Percentiles rank a stretch among this genome's conserved stretches.
These are phyloP conservation scores for Ceriagrion tenellum DNA, from an alignment of 2,888 invertebrate genomes.

Conservation along the genomic window DNA sequence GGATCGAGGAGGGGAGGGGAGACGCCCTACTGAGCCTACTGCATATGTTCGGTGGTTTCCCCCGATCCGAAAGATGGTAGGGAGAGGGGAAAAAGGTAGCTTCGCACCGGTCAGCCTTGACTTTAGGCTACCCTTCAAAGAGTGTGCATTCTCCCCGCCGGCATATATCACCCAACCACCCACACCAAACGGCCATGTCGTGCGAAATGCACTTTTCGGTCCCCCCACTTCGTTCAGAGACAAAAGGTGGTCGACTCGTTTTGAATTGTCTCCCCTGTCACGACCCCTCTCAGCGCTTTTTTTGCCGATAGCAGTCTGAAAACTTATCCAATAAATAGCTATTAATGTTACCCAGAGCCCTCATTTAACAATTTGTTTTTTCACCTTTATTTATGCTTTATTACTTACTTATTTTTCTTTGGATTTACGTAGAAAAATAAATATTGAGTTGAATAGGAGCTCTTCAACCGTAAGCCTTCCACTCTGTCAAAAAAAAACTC, in stretches of 20 bases:
- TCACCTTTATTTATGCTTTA: too few species aligned
- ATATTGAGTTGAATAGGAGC: too few species aligned
- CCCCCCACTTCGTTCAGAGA: background rate
- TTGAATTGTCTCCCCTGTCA: background rate
- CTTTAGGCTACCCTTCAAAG: slow-evolving; percentile 54
- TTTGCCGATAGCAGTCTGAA: background rate
- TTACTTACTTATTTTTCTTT: too few species aligned
- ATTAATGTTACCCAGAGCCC: too few species aligned
- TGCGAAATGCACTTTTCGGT: slow-evolving; percentile 38
- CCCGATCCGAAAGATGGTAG: background rate
- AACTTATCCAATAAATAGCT: too few species aligned
- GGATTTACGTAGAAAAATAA: too few species aligned
- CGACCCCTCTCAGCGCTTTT: background rate
- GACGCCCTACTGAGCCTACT: slow-evolving; percentile 55
- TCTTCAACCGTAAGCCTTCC: too few species aligned
- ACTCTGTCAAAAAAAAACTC: too few species aligned
- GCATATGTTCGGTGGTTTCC: slow-evolving; percentile 65
- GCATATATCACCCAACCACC: slow-evolving; percentile 32
- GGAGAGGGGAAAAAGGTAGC: slow-evolving; percentile 7
- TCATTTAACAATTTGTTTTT: too few species aligned
- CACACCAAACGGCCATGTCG: background rate
- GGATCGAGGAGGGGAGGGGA: background rate
- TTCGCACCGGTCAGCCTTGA: slow-evolving; percentile 51
- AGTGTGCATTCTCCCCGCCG: slow-evolving; percentile 46
- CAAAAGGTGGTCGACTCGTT: background rate